These are phyloP conservation scores for Rhagonycha fulva DNA, from an alignment of 2,888 invertebrate genomes.

Conservation along the genomic window DNA sequence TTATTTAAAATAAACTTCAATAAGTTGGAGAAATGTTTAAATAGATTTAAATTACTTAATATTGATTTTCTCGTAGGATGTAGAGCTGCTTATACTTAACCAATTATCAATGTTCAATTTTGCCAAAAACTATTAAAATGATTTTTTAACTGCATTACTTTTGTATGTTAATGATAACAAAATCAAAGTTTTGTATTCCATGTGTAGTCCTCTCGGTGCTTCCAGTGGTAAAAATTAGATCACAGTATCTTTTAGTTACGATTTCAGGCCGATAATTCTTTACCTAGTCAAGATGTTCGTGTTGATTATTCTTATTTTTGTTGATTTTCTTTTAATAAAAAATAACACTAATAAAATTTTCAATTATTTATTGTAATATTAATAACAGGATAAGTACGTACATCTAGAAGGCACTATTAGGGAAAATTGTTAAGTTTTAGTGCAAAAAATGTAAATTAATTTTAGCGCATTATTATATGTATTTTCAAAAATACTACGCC, in stretches of 20 bases:
- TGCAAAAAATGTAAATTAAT: slow-evolving; percentile 20
- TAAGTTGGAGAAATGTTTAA: too few relatives aligned
- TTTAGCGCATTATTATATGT: slow-evolving; percentile 9
- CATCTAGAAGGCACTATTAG: slow-evolving; percentile 38
- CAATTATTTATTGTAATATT: slow-evolving; percentile 15
- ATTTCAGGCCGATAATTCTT: too few relatives aligned
- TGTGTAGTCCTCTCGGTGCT: too few relatives aligned
- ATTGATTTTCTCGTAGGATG: too few relatives aligned
- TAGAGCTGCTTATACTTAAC: too few relatives aligned
- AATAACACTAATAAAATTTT: neutral
- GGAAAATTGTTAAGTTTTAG: slow-evolving; percentile 25
- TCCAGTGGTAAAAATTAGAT: too few relatives aligned
- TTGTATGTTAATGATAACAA: neutral
- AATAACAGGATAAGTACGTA: slow-evolving; percentile 12
- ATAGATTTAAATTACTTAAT: too few relatives aligned
- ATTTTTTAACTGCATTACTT: neutral
- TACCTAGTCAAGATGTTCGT: too few relatives aligned
- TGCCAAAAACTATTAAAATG: neutral
- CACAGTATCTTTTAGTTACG: too few relatives aligned
- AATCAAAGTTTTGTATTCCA: too few relatives aligned
- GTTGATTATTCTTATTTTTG: neutral
- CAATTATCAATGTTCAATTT: too few relatives aligned
- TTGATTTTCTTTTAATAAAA: neutral
- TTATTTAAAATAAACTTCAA: too few relatives aligned
- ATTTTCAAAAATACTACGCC: slow-evolving; percentile 5